These are phyloP conservation scores for Ptychobarbus kaznakovi DNA, from an alignment of 2,797 vertebrate species.

Conservation along the genomic window DNA sequence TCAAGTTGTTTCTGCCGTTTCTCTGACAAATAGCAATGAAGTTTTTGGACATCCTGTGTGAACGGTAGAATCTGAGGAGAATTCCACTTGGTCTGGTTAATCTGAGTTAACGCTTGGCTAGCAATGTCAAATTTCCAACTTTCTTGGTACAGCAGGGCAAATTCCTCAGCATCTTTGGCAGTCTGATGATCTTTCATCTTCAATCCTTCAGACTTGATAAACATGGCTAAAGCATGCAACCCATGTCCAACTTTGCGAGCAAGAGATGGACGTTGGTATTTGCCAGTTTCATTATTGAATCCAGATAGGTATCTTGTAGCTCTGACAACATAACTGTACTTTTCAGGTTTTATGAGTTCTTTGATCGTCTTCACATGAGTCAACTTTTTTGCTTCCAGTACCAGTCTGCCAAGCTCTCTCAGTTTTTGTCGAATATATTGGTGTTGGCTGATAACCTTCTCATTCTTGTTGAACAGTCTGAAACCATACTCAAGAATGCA, in stretches of 20 bases:
- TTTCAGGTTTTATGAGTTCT: conserved; percentile 14
- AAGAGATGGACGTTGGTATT: not conserved
- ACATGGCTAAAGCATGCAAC: conserved; percentile 6
- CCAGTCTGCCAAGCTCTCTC: conserved; percentile 10
- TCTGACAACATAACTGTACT: not conserved
- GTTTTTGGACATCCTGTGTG: conserved; percentile 51
- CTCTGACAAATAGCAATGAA: conserved; percentile 30
- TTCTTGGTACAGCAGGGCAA: not conserved
- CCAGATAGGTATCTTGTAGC: conserved; percentile 8
- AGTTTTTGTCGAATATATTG: conserved; percentile 13
- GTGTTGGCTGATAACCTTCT: conserved; percentile 7
- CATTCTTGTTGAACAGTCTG: conserved; percentile 13
- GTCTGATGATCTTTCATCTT: not conserved
- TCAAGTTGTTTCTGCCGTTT: conserved; percentile 29
- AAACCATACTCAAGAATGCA: conserved; percentile 13
- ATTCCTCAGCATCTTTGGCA: conserved; percentile 21
- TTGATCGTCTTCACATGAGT: not conserved
- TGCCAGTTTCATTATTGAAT: not conserved
- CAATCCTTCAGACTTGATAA: conserved; percentile 4
- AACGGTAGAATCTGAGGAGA: conserved; percentile 56
- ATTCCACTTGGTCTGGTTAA: conserved; percentile 47
- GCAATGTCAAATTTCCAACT: conserved; percentile 11
- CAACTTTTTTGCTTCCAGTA: conserved; percentile 2
- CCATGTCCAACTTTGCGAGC: conserved; percentile 1
- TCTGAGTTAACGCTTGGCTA: not conserved